Conservation (phyloP, 2,888 invertebrate genomes). For the Brachynemurus nebulosus region DNA sequence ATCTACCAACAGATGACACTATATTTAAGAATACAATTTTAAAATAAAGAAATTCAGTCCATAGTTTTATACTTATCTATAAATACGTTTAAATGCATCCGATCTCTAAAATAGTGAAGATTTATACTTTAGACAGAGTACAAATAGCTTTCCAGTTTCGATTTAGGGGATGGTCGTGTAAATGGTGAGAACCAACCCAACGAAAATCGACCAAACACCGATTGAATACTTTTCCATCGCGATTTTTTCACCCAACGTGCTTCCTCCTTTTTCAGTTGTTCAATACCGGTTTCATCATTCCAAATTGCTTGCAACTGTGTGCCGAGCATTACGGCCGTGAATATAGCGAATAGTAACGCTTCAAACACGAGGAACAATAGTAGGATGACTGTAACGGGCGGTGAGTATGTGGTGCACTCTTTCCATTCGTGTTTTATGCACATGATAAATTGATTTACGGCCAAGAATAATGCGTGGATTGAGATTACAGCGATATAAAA, state of each 20-base stretch:
- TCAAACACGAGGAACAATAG: constrained; percentile 86
- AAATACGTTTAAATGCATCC: too few relatives aligned
- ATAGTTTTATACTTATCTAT: too few relatives aligned
- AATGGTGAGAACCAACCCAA: constrained; percentile 93
- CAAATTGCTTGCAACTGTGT: constrained; percentile 95
- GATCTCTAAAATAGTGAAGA: neutral
- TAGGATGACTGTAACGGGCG: constrained; percentile 89
- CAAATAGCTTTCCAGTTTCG: constrained; percentile 64
- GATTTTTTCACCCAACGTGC: constrained; percentile 86
- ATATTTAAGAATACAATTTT: too few relatives aligned
- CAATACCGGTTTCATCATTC: constrained; percentile 98
- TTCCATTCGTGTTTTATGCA: constrained; percentile 93
- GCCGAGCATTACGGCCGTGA: constrained; percentile 94
- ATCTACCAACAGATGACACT: too few relatives aligned
- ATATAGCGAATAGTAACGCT: constrained; percentile 90
- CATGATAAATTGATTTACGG: constrained; percentile 84
- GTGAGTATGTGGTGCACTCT: constrained; percentile 84
- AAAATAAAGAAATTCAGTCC: too few relatives aligned
- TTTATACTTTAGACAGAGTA: constrained; percentile 57
- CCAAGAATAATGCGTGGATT: constrained; percentile 80
- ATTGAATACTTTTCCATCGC: constrained; percentile 87
- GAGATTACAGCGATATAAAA: constrained; percentile 97
- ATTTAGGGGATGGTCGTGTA: constrained; percentile 61
- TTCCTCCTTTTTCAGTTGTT: constrained; percentile 91
- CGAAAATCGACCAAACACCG: constrained; percentile 94